Evolutionary conservation across 2,888 invertebrate species (phyloP).

Genomic region (Anthophora plumipes): DNA sequence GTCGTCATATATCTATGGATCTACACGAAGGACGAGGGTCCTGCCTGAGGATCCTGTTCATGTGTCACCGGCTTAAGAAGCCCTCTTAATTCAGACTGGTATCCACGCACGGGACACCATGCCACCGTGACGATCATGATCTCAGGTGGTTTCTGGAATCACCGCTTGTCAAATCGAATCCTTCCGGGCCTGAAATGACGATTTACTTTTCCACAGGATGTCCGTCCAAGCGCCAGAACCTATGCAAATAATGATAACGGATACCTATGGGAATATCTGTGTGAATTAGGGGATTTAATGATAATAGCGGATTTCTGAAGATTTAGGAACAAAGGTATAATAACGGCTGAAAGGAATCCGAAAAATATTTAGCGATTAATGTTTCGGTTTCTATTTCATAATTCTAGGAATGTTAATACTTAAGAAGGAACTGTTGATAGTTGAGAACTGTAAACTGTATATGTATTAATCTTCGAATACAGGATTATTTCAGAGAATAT

Average conservation of each 20-base stretch:
- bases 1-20: constrained; percentile 40
- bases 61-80: constrained; percentile 53
- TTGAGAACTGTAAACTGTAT: too few species aligned
- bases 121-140: constrained; percentile 34
- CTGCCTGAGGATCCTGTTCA: constrained; percentile 49
- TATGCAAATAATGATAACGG: constrained; percentile 79
- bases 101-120: constrained; percentile 59
- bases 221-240: constrained; percentile 53
- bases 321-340: constrained; percentile 10
- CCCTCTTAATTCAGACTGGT: constrained; percentile 67
- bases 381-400: neutral
- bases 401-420: neutral
- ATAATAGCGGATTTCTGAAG: constrained; percentile 9
- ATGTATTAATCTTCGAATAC: too few species aligned
- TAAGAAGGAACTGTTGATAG: neutral
- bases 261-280: constrained; percentile 78
- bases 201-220: constrained; percentile 66
- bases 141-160: constrained; percentile 69
- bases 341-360: neutral
- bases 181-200: constrained; percentile 55
- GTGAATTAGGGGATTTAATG: constrained; percentile 52
- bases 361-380: neutral
- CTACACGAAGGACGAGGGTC: constrained; percentile 44
- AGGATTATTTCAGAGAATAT: too few species aligned
- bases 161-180: constrained; percentile 73